Evolutionary conservation across 2,113 vertebrate species (phyloP), one percentile per base, ranked within the genome.

Genomic region (Anser cygnoides): DNA sequence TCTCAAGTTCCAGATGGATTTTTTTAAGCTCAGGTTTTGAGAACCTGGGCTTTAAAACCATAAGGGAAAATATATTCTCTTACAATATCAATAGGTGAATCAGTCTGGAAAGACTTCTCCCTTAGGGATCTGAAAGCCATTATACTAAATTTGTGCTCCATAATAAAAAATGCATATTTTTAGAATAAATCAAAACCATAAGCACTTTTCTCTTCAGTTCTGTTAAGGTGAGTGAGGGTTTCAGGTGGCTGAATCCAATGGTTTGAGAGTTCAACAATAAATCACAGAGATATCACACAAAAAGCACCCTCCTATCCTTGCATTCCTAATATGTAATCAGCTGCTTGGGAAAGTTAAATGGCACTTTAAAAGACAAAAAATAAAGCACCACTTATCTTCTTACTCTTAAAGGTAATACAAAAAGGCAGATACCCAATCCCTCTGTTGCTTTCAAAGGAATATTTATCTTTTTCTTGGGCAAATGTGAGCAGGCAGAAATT

Each of bases 161-260:
- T 90, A 93, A 90, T 87, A 93, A 92, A 93, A 96, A 83, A 92
- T 18, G 75, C 2, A 11, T 81, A 89, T 93, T 96, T 94, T 89
- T 89, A 73, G 76, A 93, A 94, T 91, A 96, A 93, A 94, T 92
- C 95, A 96, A 93, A 96, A 84, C 35, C 39, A 93, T 58, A 87
- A 94, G 76, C 90, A 93, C 90, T 96, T 95, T 92, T 78, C 88
- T 96, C 83, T 86, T 95, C 77, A 76, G 80, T 81, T 80, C 57
- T 92, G 28, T 80, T 66, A 62, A 93, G 49, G 93, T 58, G 76
- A 96, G 88, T 72, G 72, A 93, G 26, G 16, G 65, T 84, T 96
- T 97, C 73, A 89, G 85, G 88, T 84, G 68, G 79, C 70, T 72
- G 73, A 92, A 92, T 71, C 93, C 79, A 84, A 29, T 2, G 2